phyloP scores from a whole-genome alignment of 2,113 vertebrate species.

The Eclectus roratus region DNA sequence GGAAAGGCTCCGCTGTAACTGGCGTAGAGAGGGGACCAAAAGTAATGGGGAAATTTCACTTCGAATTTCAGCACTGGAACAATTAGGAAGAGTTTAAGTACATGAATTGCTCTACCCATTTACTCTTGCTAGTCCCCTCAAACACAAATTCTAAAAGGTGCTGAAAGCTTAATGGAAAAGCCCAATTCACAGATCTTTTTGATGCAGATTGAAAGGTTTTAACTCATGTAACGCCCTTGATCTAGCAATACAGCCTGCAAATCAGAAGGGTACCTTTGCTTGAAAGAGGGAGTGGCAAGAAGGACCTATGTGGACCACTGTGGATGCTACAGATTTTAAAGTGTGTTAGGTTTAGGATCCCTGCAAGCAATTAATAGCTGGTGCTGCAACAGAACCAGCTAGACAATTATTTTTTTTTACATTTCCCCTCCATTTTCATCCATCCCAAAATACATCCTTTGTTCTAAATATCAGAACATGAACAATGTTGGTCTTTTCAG shows the following conservation, averaged over 20 bases:
- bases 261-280: background rate
- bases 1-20: background rate
- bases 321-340: accelerated
- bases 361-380: background rate
- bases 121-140: background rate
- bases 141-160: background rate
- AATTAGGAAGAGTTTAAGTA: background rate
- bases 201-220: background rate
- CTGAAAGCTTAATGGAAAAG: background rate
- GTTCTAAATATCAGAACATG: accelerated
- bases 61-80: background rate
- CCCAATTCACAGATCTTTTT: background rate
- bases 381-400: background rate
- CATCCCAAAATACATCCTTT: background rate
- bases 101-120: background rate
- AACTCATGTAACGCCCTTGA: accelerated
- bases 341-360: accelerated
- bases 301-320: accelerated
- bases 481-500: background rate
- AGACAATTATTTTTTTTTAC: background rate
- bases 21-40: background rate
- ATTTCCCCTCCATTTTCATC: background rate
- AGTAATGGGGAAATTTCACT: background rate
- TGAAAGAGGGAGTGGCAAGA: background rate
- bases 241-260: accelerated